phyloP scores from a whole-genome alignment of 1,140 invertebrate genomes.

The Drosophila nigromelanica region DNA sequence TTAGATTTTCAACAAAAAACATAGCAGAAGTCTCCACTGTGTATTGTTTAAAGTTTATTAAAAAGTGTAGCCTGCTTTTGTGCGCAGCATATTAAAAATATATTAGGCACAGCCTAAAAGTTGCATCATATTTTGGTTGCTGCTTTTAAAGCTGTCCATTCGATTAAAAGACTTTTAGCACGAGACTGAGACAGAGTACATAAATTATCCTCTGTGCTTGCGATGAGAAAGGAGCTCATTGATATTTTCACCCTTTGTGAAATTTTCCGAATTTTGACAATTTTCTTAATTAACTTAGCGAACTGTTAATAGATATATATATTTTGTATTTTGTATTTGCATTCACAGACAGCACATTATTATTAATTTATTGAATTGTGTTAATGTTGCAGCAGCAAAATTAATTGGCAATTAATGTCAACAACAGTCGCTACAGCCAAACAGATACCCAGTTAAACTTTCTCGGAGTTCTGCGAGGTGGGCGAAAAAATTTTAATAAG shows the following conservation, averaged over 20 bases:
- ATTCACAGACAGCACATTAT: conserved; percentile 16
- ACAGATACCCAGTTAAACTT: conserved; percentile 9
- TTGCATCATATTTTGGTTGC: not conserved
- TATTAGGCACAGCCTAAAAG: not conserved
- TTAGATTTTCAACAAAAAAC: too few relatives aligned
- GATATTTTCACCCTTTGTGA: not conserved
- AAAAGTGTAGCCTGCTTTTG: conserved; percentile 16
- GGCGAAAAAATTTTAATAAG: conserved; percentile 26
- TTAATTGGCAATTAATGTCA: conserved; percentile 74
- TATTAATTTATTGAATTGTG: conserved; percentile 47
- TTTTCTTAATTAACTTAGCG: conserved; percentile 4
- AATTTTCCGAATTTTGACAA: not conserved
- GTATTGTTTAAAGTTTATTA: conserved; percentile 8
- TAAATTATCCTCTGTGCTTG: not conserved
- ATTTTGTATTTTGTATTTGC: not conserved
- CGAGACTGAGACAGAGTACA: not conserved
- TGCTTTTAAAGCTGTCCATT: not conserved
- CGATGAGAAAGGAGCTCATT: not conserved
- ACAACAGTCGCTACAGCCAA: conserved; percentile 12
- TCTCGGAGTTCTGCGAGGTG: not conserved
- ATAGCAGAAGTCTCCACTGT: too few relatives aligned
- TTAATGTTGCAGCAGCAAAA: conserved; percentile 54
- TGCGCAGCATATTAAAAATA: not conserved
- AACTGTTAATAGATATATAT: conserved; percentile 7
- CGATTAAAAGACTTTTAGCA: not conserved